These are phyloP conservation scores for Cardiocondyla obscurior DNA, from an alignment of 1,140 invertebrate genomes.

Conservation along the genomic window DNA sequence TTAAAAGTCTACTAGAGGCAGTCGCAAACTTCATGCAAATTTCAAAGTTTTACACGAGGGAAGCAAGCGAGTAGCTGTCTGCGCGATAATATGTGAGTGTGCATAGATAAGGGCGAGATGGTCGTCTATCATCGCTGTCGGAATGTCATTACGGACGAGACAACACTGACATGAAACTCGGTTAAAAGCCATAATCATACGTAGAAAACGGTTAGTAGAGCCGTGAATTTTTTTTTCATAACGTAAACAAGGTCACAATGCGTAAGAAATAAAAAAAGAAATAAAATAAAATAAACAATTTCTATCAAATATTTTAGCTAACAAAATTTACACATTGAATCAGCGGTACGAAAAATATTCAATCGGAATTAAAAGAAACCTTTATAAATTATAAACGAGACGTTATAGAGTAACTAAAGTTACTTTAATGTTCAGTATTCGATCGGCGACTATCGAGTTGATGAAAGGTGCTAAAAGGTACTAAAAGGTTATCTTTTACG, in stretches of 20 bases:
- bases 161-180: not conserved
- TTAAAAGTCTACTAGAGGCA: not conserved
- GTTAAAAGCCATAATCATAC: slow-evolving; percentile 11
- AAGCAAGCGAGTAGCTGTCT: slow-evolving; percentile 2
- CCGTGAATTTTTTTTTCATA: slow-evolving; percentile 1
- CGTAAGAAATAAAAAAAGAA: not conserved
- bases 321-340: not conserved
- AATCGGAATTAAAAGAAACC: too few species aligned
- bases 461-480: not conserved
- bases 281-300: too few species aligned
- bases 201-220: not conserved
- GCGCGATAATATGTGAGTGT: slow-evolving; percentile 20
- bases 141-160: slow-evolving; percentile 34
- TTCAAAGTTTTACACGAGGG: slow-evolving; percentile 13
- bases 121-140: slow-evolving; percentile 44
- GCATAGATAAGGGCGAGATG: slow-evolving; percentile 18
- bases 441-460: not conserved
- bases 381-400: too few species aligned
- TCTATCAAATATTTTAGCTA: too few species aligned
- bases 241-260: not conserved
- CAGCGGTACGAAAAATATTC: not conserved
- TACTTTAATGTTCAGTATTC: not conserved
- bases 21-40: slow-evolving; percentile 35
- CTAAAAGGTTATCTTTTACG: not conserved
- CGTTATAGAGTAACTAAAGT: too few species aligned